These are phyloP conservation scores for Squalus acanthias DNA, from an alignment of 2,797 vertebrate genomes.

Conservation along the genomic window DNA sequence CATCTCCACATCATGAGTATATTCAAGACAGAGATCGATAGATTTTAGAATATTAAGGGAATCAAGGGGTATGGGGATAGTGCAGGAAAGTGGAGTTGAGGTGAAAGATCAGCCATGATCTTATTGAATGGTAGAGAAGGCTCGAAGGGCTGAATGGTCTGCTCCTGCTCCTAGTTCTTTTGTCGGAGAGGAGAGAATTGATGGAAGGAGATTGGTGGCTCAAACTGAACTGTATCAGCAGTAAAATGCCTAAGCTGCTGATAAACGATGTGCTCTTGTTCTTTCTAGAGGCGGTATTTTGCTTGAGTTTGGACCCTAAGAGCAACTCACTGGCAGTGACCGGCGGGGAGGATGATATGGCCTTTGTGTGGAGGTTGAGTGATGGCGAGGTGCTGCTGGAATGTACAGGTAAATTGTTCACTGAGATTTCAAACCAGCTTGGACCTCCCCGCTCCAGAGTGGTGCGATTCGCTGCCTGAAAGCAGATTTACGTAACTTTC, in stretches of 20 bases:
- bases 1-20: no score
- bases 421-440: neutral
- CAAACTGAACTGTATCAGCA: neutral
- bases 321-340: conserved; percentile 81
- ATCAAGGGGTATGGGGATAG: no score
- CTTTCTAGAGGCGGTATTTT: conserved; percentile 81
- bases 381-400: conserved; percentile 83
- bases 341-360: conserved; percentile 87
- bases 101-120: no score
- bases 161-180: no score
- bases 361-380: conserved; percentile 81
- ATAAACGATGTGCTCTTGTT: neutral
- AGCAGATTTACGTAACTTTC: neutral
- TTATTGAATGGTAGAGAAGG: no score
- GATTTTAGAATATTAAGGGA: no score
- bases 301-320: conserved; percentile 80
- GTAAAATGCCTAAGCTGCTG: neutral
- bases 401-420: conserved; percentile 70
- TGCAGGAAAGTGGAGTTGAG: no score
- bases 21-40: no score
- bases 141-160: no score
- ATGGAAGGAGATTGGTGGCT: neutral
- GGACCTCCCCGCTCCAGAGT: neutral
- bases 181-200: neutral
- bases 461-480: neutral